Evolutionary conservation across 2,888 invertebrate genomes (phyloP).

Genomic region (Agriopis marginaria): DNA sequence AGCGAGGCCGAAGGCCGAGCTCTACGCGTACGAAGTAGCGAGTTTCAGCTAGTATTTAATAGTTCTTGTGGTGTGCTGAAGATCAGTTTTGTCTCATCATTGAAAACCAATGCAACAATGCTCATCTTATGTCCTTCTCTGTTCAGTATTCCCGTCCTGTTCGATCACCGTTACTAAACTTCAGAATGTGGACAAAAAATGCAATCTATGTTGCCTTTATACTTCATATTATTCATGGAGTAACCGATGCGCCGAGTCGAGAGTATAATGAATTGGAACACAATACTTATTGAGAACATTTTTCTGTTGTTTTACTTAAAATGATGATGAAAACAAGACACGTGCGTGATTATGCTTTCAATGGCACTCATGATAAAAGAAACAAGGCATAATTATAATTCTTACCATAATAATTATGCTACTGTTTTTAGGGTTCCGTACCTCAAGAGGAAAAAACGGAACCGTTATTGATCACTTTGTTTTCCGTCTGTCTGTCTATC

Average conservation of each 20-base stretch:
- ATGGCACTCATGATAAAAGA: background rate
- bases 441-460: too few relatives aligned
- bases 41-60: too few relatives aligned
- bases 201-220: slow-evolving; percentile 63
- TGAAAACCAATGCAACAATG: slow-evolving; percentile 55
- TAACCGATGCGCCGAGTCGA: slow-evolving; percentile 9
- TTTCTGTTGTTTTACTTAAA: background rate
- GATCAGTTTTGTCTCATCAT: slow-evolving; percentile 10
- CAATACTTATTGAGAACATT: background rate
- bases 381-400: too few relatives aligned
- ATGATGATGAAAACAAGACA: background rate
- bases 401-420: too few relatives aligned
- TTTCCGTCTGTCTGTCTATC: too few relatives aligned
- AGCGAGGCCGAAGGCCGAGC: too few relatives aligned
- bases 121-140: slow-evolving; percentile 47
- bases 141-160: slow-evolving; percentile 47
- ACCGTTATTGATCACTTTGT: too few relatives aligned
- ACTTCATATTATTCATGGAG: slow-evolving; percentile 47
- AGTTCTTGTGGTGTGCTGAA: background rate
- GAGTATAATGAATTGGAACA: background rate
- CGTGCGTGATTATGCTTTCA: background rate
- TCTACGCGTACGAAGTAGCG: too few relatives aligned
- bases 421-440: too few relatives aligned
- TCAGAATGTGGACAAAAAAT: slow-evolving; percentile 74
- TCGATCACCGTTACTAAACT: slow-evolving; percentile 67